Evolutionary conservation across 2,113 vertebrate species (phyloP).

Genomic region (Apistogramma diplotaenia): DNA sequence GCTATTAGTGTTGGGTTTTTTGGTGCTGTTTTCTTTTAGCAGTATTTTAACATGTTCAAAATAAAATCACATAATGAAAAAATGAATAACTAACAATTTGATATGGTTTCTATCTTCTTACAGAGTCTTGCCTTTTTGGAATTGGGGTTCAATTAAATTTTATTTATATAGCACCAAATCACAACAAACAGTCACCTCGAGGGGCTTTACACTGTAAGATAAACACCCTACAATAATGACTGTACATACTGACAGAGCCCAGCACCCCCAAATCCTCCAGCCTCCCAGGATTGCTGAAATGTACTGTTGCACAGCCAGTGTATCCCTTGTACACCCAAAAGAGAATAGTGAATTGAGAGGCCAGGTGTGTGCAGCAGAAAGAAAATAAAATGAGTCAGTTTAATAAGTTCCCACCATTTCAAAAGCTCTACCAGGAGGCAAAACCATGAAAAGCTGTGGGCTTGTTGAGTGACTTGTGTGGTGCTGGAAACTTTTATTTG

Average conservation of each 20-base stretch:
- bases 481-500: slow-evolving; percentile 59
- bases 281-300: slow-evolving; percentile 13
- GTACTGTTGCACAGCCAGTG: slow-evolving; percentile 10
- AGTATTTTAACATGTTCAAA: too few relatives aligned
- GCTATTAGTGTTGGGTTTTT: too few relatives aligned
- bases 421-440: slow-evolving; percentile 55
- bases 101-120: too few relatives aligned
- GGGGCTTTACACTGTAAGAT: neutral
- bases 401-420: slow-evolving; percentile 42
- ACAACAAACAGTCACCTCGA: too few relatives aligned
- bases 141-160: too few relatives aligned
- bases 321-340: neutral
- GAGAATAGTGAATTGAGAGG: slow-evolving; percentile 58
- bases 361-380: slow-evolving; percentile 54
- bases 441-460: slow-evolving; percentile 36
- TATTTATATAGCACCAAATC: too few relatives aligned
- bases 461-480: slow-evolving; percentile 40
- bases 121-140: too few relatives aligned
- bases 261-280: neutral
- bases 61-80: too few relatives aligned
- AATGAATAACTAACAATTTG: too few relatives aligned
- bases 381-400: slow-evolving; percentile 53
- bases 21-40: too few relatives aligned
- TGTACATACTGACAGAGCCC: slow-evolving; percentile 14
- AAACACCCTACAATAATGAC: too few relatives aligned